These are phyloP conservation scores for Clarias pachynema DNA, from an alignment of 2,797 vertebrate species.

Conservation along the genomic window DNA sequence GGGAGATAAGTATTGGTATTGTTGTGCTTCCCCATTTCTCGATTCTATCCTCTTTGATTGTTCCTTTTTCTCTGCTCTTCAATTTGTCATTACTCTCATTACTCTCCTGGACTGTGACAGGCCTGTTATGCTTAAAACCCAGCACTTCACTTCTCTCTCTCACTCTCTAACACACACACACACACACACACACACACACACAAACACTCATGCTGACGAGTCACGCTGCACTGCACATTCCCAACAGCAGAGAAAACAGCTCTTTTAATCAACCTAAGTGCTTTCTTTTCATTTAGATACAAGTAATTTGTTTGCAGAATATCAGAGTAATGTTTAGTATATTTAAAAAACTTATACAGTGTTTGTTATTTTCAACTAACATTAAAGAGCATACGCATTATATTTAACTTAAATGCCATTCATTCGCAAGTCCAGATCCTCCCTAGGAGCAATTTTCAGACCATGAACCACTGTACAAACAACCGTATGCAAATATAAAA, in stretches of 20 bases:
- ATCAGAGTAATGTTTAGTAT: not conserved
- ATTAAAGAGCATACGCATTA: not conserved
- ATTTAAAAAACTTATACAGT: not conserved
- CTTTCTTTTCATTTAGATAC: not conserved
- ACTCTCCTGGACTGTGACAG: not conserved
- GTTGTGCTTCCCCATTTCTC: constrained; percentile 6
- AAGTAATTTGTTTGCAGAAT: not conserved
- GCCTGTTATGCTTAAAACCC: not conserved
- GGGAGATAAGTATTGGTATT: constrained; percentile 21
- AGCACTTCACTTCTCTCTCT: not conserved
- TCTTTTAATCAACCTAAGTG: not conserved
- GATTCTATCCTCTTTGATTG: not conserved
- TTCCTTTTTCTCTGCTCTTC: not conserved
- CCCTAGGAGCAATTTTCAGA: not conserved
- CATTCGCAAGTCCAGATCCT: not conserved
- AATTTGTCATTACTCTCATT: not conserved
- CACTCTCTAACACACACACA: not conserved
- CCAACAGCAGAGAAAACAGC: not conserved
- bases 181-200: constrained; percentile 1
- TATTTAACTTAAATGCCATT: not conserved
- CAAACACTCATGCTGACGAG: not conserved
- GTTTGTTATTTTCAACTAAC: not conserved
- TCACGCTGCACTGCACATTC: not conserved
- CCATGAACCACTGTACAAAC: not conserved
- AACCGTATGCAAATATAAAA: not conserved